Percentiles rank a stretch among this genome's conserved stretches.
Conservation (phyloP, 2,888 invertebrate genomes). For the Erebia ligea region DNA sequence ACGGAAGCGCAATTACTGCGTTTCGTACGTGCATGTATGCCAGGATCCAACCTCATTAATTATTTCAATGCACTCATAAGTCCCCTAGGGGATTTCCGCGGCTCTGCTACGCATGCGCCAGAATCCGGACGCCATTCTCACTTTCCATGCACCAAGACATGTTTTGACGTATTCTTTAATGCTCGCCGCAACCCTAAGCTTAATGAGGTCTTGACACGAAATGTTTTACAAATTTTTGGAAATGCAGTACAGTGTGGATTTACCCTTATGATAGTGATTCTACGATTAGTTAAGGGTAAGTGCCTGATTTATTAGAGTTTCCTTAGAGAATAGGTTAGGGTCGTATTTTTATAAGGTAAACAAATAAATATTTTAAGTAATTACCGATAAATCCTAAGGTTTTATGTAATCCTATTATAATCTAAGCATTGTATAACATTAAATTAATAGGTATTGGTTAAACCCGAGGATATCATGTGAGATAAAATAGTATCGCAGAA, state of each 20-base stretch:
- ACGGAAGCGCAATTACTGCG: constrained; percentile 16
- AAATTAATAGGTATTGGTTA: background rate
- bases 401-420: background rate
- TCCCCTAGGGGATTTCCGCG: constrained; percentile 40
- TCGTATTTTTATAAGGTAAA: constrained; percentile 36
- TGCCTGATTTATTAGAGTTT: constrained; percentile 34
- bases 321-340: constrained; percentile 29
- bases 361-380: constrained; percentile 27
- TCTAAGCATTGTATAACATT: background rate
- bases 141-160: constrained; percentile 71
- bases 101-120: constrained; percentile 69
- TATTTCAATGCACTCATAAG: constrained; percentile 39
- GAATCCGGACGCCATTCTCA: constrained; percentile 74
- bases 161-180: constrained; percentile 72
- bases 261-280: constrained; percentile 76
- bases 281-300: constrained; percentile 62
- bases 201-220: constrained; percentile 81
- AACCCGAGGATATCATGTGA: background rate
- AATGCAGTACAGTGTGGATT: constrained; percentile 67
- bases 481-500: background rate
- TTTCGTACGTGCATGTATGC: constrained; percentile 8
- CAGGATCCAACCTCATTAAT: constrained; percentile 26
- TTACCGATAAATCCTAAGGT: background rate
- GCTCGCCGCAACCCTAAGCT: constrained; percentile 59
- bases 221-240: constrained; percentile 60